Base-by-base conservation (phyloP, 2,113 vertebrate species). In the Cochlearius cochlearius region DNA sequence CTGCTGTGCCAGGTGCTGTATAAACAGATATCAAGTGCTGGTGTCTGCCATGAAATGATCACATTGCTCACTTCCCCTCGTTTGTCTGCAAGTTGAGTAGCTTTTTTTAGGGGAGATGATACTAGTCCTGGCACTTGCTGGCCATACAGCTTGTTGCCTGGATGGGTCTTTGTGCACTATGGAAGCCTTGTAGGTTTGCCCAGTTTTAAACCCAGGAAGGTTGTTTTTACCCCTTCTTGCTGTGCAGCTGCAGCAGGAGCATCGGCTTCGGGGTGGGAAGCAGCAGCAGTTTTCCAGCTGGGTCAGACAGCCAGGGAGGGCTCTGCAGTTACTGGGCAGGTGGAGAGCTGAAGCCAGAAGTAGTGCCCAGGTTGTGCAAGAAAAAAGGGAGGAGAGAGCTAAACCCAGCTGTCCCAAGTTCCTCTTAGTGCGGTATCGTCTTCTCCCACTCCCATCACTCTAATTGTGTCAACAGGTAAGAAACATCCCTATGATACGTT, bases 81-180 rank as follows among this genome's bases (percentile, higher is more conserved):
- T 56, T 92, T 6, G 7, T 47, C 75, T 1, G 1, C 0, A 4
- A 52, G 82, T 52, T 81, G 79, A 92, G 89, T 81, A 56, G 84
- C 89, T 96, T 97, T 91, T 95, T 68, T 92, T 92, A 43, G 76
- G 23, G 64, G n/a, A 81, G 86, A 91, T 90, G 86, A 94, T 88
- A 78, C 80, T 87, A 47, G 76, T 83, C 83, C 75, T 83, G 83
- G 63, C 72, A 49, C 91, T 80, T 77, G 86, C 91, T 96, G 91
- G 49, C 69, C 7, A 0, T 84, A 49, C 47, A 71, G 76, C 64
- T 63, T 84, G 58, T 60, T 60, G 58, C 58, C 58, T 60, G n/a
- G 22, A 36, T 60, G 58, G 23, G 22, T 36, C 58, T 60, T 36
- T 14, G 4, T 36, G 50, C 50, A 73, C 53, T 68, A 30, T 59